These are phyloP conservation scores for Habroteleia sp. DNA, from an alignment of 2,888 invertebrate genomes.

Conservation along the genomic window DNA sequence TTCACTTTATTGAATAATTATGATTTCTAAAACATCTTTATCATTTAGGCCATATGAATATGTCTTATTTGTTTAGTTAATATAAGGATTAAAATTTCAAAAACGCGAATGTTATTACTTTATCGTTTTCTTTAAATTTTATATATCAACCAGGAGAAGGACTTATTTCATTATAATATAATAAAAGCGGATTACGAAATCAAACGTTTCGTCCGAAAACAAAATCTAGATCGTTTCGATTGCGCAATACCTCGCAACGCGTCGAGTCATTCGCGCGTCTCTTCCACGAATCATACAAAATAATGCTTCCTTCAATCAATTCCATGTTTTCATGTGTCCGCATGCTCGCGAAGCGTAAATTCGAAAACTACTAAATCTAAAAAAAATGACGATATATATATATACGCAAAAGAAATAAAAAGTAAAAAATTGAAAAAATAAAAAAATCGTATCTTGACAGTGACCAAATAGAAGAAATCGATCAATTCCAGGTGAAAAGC, in stretches of 20 bases:
- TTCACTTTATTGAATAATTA: too few relatives aligned
- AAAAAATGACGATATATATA: background rate
- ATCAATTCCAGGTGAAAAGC: background rate
- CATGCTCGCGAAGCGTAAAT: background rate
- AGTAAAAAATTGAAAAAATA: background rate
- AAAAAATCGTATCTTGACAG: constrained; percentile 14
- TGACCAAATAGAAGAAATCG: constrained; percentile 10
- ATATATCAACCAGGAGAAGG: constrained; percentile 14
- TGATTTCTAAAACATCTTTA: too few relatives aligned
- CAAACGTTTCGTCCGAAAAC: background rate
- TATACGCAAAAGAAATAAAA: background rate
- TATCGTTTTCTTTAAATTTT: too few relatives aligned
- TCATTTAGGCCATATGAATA: too few relatives aligned
- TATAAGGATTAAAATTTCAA: too few relatives aligned
- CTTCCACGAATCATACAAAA: constrained; percentile 29
- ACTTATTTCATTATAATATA: background rate
- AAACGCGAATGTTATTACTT: too few relatives aligned
- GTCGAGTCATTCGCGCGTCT: constrained; percentile 7
- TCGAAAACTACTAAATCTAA: background rate
- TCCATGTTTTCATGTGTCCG: background rate
- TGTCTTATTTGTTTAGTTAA: too few relatives aligned
- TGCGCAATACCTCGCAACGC: constrained; percentile 29
- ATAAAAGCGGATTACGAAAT: background rate
- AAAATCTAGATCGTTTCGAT: constrained; percentile 15
- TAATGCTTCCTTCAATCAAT: constrained; percentile 44